Evolutionary conservation across 2,113 vertebrate species (phyloP).

Genomic region (Empidonax traillii): DNA sequence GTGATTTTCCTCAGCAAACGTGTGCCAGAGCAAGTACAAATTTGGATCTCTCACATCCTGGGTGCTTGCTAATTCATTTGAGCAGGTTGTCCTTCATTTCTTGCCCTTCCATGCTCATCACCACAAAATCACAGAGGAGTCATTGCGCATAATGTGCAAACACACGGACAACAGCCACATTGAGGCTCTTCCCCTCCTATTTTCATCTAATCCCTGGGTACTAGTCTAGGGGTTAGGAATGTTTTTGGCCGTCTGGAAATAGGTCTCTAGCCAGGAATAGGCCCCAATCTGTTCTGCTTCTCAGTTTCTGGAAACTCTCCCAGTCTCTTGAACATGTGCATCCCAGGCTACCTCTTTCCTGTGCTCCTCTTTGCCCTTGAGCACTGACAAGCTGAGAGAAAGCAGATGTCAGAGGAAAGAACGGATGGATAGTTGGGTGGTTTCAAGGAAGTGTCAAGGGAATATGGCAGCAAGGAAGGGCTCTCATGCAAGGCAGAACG

Average conservation of each 20-base stretch:
- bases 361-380: slow-evolving; percentile 56
- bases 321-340: slow-evolving; percentile 63
- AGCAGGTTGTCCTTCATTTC: neutral
- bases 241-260: slow-evolving; percentile 56
- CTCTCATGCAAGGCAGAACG: slow-evolving; percentile 19
- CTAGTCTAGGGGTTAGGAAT: slow-evolving; percentile 55
- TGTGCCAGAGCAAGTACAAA: neutral
- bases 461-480: slow-evolving; percentile 43
- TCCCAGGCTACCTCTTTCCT: slow-evolving; percentile 59
- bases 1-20: neutral
- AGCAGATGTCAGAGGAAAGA: slow-evolving; percentile 59
- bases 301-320: slow-evolving; percentile 59
- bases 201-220: neutral
- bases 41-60: neutral
- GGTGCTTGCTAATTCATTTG: neutral
- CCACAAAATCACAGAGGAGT: neutral
- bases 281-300: slow-evolving; percentile 62
- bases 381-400: slow-evolving; percentile 61
- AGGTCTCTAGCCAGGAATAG: slow-evolving; percentile 65
- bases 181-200: slow-evolving; percentile 3
- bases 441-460: slow-evolving; percentile 36
- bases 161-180: neutral
- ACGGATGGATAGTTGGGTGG: slow-evolving; percentile 60
- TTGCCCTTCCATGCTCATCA: neutral
- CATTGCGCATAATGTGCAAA: neutral